phyloP scores from a whole-genome alignment of 2,797 vertebrate genomes.

The Enteromius trimaculatus region DNA sequence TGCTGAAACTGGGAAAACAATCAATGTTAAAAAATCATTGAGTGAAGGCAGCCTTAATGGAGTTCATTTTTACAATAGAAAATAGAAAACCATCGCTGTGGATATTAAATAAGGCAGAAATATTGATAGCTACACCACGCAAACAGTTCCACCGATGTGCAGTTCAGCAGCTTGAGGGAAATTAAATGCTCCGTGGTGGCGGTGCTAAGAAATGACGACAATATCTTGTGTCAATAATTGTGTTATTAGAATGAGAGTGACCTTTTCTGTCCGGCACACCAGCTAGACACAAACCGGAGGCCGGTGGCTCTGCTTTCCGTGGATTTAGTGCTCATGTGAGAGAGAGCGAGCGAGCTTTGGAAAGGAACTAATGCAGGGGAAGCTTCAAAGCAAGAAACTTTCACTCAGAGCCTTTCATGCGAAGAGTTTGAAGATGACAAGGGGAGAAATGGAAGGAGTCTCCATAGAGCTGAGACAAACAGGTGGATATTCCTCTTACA shows the following conservation, averaged over 20 bases:
- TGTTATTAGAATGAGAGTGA: conserved; percentile 75
- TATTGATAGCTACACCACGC: conserved; percentile 67
- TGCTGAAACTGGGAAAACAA: conserved; percentile 62
- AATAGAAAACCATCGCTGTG: conserved; percentile 59
- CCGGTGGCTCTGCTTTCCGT: conserved; percentile 30
- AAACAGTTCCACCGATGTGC: conserved; percentile 68
- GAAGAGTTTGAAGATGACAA: conserved; percentile 69
- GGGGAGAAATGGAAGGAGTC: conserved; percentile 58
- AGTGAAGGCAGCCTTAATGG: conserved; percentile 60
- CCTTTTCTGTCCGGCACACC: conserved; percentile 50
- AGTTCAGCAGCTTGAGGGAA: conserved; percentile 63
- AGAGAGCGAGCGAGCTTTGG: conserved; percentile 52
- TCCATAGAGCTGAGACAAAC: conserved; percentile 54
- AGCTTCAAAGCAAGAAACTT: conserved; percentile 67
- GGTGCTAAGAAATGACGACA: conserved; percentile 42
- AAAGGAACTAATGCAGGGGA: conserved; percentile 52
- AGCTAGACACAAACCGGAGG: conserved; percentile 58
- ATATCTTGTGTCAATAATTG: conserved; percentile 74
- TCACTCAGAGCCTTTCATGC: conserved; percentile 66
- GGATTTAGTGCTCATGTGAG: conserved; percentile 46
- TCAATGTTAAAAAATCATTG: conserved; percentile 66
- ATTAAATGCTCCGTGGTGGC: conserved; percentile 66
- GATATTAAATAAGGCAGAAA: conserved; percentile 73
- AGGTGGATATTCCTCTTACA: conserved; percentile 53
- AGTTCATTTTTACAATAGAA: conserved; percentile 63